Evolutionary conservation across 2,113 vertebrate species (phyloP), one percentile per base, ranked within the genome.

Genomic region (Chrysochloris asiatica): DNA sequence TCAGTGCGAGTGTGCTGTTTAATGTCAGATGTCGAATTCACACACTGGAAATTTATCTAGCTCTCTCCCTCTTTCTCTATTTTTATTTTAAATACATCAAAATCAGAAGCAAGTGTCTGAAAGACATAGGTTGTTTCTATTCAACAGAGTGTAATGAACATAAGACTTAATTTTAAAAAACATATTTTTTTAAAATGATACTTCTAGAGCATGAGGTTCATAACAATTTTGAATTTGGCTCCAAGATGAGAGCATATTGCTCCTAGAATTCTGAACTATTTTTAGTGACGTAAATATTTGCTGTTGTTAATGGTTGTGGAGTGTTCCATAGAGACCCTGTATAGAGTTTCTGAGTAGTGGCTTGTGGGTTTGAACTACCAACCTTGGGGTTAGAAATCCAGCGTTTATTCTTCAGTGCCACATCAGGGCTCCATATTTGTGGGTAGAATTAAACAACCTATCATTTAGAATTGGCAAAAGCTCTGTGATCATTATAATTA

Each of bases 21-120:
- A 92, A 96, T 86, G 7, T 83, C 56, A 92, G 54, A 89, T 19
- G 38, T 41, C 88, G 21, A 88, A 90, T 85, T 82, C 38, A 92
- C 28, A 93, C 45, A 78, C 14, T 52, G 17, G 36, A 4, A 79
- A 69, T 78, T 93, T 88, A 67, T 81, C n/a, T 67, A 45, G 30
- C 6, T 86, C 24, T n/a, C n/a, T n/a, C 9, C 13, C 11, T 26
- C 13, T 21, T 61, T 11, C 19, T 75, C 33, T 71, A 7, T 77
- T 71, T 87, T 77, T 71, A n/a, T 33, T 63, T 75, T 77, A 77
- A 67, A 28, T 84, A 82, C 38, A 82, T 75, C 7, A 92, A 88
- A 79, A 86, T 36, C 36, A 79, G 86, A 21, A 92, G 2, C 38
- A 92, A 50, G 13, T n/a, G 9, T 59, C 83, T 47, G n/a, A 93